Base-by-base conservation (phyloP, 2,797 vertebrate genomes). In the Chromis chromis region DNA sequence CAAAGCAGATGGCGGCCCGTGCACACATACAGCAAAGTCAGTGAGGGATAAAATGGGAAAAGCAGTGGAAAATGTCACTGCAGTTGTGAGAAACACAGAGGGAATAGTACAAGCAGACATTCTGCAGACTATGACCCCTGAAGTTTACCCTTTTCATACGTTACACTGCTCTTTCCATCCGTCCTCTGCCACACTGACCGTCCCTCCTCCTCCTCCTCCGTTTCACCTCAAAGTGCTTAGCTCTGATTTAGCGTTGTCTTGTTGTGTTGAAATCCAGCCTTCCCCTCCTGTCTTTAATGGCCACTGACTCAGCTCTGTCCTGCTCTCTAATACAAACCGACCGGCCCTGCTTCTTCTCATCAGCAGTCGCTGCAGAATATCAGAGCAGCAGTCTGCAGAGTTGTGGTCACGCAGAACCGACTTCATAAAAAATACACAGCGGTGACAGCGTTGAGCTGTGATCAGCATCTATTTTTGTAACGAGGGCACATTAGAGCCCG, bases 31-130 rank as follows among this genome's bases (percentile, higher is more conserved):
- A 71, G 62, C 39, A 67, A 57, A 86, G 62, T 66, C 79, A 81
- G 33, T 55, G 69, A 82, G 70, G 83, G 83, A 79, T 86, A 39
- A 82, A 87, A 86, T 83, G 44, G 78, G 56, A 81, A 76, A 85
- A 44, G 56, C 61, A 22, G 64, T 17, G 24, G 59, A 72, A 85
- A 79, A 85, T 86, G 79, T 85, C 85, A 82, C 53, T 49, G 74
- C 73, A 12, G 82, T 25, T 54, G 50, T 65, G 69, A 79, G 71
- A 72, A 75, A 73, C 67, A 83, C 58, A 57, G 42, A 52, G 62
- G 39, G 53, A 89, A 68, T 59, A 65, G 53, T 63, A 21, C 33
- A 2, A 0, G 8, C 54, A 64, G 70, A 53, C 59, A 56, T 21
- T 25, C 60, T 40, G 65, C 65, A 73, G 62, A 80, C 40, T 59